A percentile compares a stretch with the other conserved stretches of the same genome.
These are phyloP conservation scores for Cuculus canorus DNA, from an alignment of 2,797 vertebrate genomes.

Conservation along the genomic window DNA sequence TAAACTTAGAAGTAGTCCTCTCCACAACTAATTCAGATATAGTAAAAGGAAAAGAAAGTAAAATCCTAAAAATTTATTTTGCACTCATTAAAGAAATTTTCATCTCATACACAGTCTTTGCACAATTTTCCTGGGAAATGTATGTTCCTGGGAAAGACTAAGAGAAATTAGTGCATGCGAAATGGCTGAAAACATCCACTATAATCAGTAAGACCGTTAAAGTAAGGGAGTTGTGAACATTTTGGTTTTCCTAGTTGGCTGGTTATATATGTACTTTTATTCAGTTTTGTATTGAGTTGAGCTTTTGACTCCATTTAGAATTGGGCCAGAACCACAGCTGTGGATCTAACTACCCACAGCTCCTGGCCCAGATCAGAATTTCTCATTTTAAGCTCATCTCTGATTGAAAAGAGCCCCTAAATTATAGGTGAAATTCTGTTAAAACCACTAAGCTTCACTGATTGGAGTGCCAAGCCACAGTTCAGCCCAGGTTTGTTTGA, in stretches of 20 bases:
- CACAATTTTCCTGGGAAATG: not conserved
- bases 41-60: not conserved
- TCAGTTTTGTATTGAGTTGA: conserved; percentile 9
- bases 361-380: not conserved
- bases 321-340: conserved; percentile 16
- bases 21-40: not conserved
- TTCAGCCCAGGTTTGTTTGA: conserved; percentile 36
- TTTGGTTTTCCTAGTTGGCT: not conserved
- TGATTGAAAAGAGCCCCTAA: conserved; percentile 3
- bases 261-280: not conserved
- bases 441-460: conserved; percentile 11
- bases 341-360: not conserved
- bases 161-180: not conserved
- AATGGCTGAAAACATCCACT: not conserved
- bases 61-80: not conserved
- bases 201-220: not conserved
- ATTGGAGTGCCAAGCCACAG: conserved; percentile 38
- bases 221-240: not conserved
- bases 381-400: conserved; percentile 37
- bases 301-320: conserved; percentile 18
- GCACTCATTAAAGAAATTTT: not conserved
- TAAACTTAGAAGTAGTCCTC: not conserved
- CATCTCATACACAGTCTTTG: not conserved
- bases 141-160: not conserved
- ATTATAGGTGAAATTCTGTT: not conserved